Evolutionary conservation across 2,113 vertebrate species (phyloP), one percentile per base, ranked within the genome.

Genomic region (Hypanus sabinus): DNA sequence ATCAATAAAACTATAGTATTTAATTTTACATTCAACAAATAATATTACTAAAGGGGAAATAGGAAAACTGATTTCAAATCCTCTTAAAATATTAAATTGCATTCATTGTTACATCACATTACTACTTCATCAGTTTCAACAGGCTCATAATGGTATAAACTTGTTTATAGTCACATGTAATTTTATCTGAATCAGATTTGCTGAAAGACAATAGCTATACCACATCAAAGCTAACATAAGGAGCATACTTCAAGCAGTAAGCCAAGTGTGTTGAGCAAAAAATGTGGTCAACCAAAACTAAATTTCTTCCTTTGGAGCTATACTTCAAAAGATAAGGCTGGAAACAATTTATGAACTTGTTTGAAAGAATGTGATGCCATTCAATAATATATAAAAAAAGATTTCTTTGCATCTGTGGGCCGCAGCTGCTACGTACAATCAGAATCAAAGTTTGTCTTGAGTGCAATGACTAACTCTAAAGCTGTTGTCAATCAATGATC

Each of bases 391-490:
- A n/a, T 30, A 75, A 22, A 73, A 46, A 73, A 30, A 2, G 24
- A 10, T 55, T 93, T 73, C 91, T 73, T 93, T 71, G 91, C 70
- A 73, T 93, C 36, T 93, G 33, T 46, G 91, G 24, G 36, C 24
- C 91, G 73, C 91, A 73, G 68, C 70, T 93, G 91, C n/a, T 93
- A n/a, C 14, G 38, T 93, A 55, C 73, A 70, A 24, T 75, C 70
- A 62, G 68, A 73, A 22, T 33, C 71, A 16, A 93, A 55, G 70
- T 70, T 92, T 38, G 18, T 55, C 81, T 9, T 93, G 36, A 73
- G 36, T 93, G 22, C 68, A 73, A 73, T 73, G 70, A 71, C 91
- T 93, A 73, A 93, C 91, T 93, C 70, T 9, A 93, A 93, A 93
- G 70, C 91, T 93, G 91, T 93, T 71, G 30, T 93, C 70, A 93